A percentile compares a stretch with the other conserved stretches of the same genome.
Evolutionary conservation across 2,113 vertebrate species (phyloP).

Genomic region (Vicugna pacos): DNA sequence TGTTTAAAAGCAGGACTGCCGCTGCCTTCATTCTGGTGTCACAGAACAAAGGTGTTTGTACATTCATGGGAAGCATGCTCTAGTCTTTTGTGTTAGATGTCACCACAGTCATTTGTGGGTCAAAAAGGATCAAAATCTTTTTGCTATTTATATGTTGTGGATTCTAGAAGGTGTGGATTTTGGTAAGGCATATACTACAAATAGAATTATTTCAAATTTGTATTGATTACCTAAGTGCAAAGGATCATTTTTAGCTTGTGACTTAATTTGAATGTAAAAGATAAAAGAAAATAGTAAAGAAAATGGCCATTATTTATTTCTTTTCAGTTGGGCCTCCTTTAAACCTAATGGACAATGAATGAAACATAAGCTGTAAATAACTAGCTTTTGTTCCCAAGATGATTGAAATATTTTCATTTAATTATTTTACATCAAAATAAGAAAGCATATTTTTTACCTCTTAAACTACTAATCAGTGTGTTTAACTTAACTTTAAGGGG

Average conservation of each 20-base stretch:
- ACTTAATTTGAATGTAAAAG: not conserved
- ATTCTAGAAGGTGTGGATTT: not conserved
- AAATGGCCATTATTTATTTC: not conserved
- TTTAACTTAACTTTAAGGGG: constrained; percentile 33
- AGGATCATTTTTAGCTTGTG: not conserved
- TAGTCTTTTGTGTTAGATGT: not conserved
- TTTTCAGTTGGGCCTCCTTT: constrained; percentile 22
- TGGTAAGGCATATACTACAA: not conserved
- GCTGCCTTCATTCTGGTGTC: not conserved
- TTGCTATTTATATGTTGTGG: no score
- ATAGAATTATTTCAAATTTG: constrained; percentile 5
- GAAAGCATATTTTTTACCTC: not conserved
- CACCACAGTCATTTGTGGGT: not conserved
- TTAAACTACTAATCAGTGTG: not conserved
- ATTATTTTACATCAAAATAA: constrained; percentile 46
- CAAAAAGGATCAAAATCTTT: no score
- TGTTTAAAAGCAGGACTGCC: not conserved
- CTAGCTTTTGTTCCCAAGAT: constrained; percentile 14
- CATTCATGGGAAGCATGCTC: not conserved
- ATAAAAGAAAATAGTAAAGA: constrained; percentile 38
- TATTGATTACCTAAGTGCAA: not conserved
- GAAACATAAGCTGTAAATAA: not conserved
- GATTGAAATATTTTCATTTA: constrained; percentile 30
- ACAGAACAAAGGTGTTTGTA: not conserved
- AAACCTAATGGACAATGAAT: not conserved